Evolutionary conservation across 2,113 vertebrate genomes (phyloP).

Genomic region (Amphiprion percula): DNA sequence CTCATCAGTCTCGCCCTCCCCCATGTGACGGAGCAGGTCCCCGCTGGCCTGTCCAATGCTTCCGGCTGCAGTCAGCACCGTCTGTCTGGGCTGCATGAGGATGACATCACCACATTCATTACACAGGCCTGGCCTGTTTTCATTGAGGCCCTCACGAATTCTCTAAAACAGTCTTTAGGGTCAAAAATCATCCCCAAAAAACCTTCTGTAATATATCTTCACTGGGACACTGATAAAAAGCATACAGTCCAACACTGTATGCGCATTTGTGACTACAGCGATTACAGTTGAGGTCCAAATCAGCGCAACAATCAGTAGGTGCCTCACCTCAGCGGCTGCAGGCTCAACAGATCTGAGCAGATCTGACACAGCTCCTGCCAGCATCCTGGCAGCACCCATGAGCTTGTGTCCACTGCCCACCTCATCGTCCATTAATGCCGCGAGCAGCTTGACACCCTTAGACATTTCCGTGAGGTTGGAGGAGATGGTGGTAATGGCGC

Average conservation of each 20-base stretch:
- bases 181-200: constrained; percentile 36
- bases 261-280: constrained; percentile 21
- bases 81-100: constrained; percentile 93
- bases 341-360: constrained; percentile 96
- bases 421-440: constrained; percentile 96
- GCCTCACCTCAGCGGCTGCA: constrained; percentile 93
- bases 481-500: constrained; percentile 98
- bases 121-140: constrained; percentile 43
- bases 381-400: constrained; percentile 93
- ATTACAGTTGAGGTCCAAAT: constrained; percentile 31
- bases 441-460: constrained; percentile 95
- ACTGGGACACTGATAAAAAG: constrained; percentile 19
- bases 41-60: constrained; percentile 98
- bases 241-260: constrained; percentile 5
- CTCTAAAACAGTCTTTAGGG: constrained; percentile 54
- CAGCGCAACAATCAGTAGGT: constrained; percentile 14
- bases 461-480: constrained; percentile 99
- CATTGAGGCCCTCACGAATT: constrained; percentile 31
- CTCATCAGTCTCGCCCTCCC: constrained; percentile 97
- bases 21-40: constrained; percentile 97
- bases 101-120: constrained; percentile 75
- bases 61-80: constrained; percentile 96
- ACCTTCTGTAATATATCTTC: constrained; percentile 23
- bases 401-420: constrained; percentile 96
- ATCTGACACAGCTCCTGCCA: constrained; percentile 95